Evolutionary conservation across 2,888 invertebrate species (phyloP), one percentile per base, ranked within the genome.

Genomic region (Eupeodes latifasciatus): DNA sequence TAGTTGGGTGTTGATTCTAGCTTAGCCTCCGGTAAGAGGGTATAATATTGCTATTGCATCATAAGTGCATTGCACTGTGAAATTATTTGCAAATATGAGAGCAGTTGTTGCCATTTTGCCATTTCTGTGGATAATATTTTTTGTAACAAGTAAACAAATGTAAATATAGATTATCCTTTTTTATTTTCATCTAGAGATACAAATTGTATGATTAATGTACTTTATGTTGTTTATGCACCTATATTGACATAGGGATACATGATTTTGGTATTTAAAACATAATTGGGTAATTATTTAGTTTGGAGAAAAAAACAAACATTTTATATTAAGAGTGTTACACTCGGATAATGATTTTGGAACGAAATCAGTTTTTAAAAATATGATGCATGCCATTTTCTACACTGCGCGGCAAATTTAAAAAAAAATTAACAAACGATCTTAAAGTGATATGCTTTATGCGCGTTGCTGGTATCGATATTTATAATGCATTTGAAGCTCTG

Each of bases 1-100:
- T 80, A 87, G 80, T 49, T 72, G 79, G 82, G 83, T 83, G 86
- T 83, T 87, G 83, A 80, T 83, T 72, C 76, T 61, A 79, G 76
- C 72, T 76, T 67, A 66, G 78, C 57, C 80, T 49, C 44, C 57
- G 75, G 69, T 55, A 55, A 36, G 64, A 66, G 53, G 72, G 72
- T 71, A 55, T 71, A 55, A 71, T 71, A 55, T 55, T 49, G 55
- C 40, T 47, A 40, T 40, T 9, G 40, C 9, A 40, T 27, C 55
- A 57, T 67, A 59, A 12, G 34, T n/a, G 44, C 61, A 9, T 59
- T 67, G 34, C 53, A 79, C 12, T 36, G 55, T 34, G 36, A 16
- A 78, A 61, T 53, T 14, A 72, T 82, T 55, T 71, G 47, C 53
- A 36, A 27, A 27, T 27, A 27, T 27, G 12, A 19, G 19, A 6